Base-by-base conservation (phyloP, 1,140 invertebrate genomes). In the Harpegnathos saltator region DNA sequence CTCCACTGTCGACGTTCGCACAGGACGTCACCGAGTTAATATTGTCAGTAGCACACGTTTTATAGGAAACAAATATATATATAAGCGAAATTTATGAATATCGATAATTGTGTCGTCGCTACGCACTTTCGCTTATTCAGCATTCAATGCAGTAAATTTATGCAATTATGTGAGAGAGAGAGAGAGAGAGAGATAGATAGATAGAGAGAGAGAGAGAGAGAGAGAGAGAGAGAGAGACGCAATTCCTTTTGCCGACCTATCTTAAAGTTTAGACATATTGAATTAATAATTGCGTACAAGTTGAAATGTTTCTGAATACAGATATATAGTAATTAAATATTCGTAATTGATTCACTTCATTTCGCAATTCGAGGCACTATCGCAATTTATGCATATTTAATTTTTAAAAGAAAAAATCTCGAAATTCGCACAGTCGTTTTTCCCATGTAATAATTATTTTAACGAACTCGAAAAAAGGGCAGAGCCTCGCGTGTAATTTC, bases 61-160 rank as follows among this genome's bases (percentile, higher is more conserved):
- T 9, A 44, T 11, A 9, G 3, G 38, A 44, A 44, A 44, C 38
- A 44, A 44, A 11, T 44, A 44, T 9, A 44, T 9, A 9, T 44
- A 44, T 44, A 44, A 44, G 11, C 11, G 38, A 44, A 44, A 44
- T 44, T 44, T 44, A 44, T 44, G 7, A 44, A 44, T 44, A 44
- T 44, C 38, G 38, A 44, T 44, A 44, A 44, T 44, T 44, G 38
- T n/a, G n/a, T 33, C 33, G 15, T 77, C 54, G 24, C 14, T 19
- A 24, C 38, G 62, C 48, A 54, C 74, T 66, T 77, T 77, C 62
- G 48, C 48, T 77, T 68, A 44, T 77, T 68, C 26, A 68, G 66
- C 66, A 77, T 77, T 77, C 50, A 29, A 65, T 9, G n/a, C 61
- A 38, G 50, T 22, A 52, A 33, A 38, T 5, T 4, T 4, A 38